Base-by-base conservation (phyloP, 1,140 invertebrate species). In the Platyscapa corneri region DNA sequence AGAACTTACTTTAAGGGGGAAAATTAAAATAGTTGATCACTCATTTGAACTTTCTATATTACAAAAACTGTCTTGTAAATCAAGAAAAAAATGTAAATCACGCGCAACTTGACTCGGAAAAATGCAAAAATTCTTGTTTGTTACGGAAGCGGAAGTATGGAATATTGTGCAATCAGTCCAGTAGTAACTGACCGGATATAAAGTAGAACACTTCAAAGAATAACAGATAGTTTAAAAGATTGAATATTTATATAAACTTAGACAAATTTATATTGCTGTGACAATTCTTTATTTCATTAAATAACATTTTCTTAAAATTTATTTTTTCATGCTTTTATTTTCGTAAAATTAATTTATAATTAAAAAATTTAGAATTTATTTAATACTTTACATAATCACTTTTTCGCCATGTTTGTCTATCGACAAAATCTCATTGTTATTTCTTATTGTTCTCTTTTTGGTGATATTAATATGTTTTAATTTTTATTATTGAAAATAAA, bases 91-190 rank as follows among this genome's bases (percentile, higher is more conserved):
- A 82, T 74, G 67, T 74, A 82, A 75, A 83, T 53, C 60, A 83
- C 64, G 82, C 49, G 72, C 72, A n/a, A 20, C 18, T 53, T 20
- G 75, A 0, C 53, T 65, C 1, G 34, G 37, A 37, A 37, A 79
- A 65, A n/a, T 42, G n/a, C 20, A 16, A 34, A 80, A 65, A 37
- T 30, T 65, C 37, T 39, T 39, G 79, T 49, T 46, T 37, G 30
- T 37, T 49, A 18, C n/a, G 20, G 82, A 42, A 65, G 46, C 83
- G 83, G 83, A 84, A 84, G 83, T 60, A 65, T 42, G 83, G 30
- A 27, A 20, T 23, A 42, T 84, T 78, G 76, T 60, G 64, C 46
- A 78, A 84, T 84, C 76, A 79, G 76, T 84, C 46, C 83, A 84
- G 27, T 60, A 64, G 18, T 23, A 14, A 27, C 14, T 39, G n/a